phyloP scores from a whole-genome alignment of 2,797 vertebrate species.

The Pseudomugil gertrudae region DNA sequence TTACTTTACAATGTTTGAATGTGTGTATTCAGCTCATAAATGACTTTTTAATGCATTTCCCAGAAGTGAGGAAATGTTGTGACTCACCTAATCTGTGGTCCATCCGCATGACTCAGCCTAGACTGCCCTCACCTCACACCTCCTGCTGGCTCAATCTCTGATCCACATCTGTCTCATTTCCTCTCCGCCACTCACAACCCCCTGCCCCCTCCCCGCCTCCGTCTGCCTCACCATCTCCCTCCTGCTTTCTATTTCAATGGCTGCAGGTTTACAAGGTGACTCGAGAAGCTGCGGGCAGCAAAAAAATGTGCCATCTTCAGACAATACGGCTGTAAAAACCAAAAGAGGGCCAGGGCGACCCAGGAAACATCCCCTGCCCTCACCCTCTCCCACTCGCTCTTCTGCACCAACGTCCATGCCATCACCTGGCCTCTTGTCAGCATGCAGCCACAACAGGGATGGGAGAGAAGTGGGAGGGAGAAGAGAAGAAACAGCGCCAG shows the following conservation, averaged over 20 bases:
- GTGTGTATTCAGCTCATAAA: slow-evolving; percentile 53
- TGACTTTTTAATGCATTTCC: slow-evolving; percentile 75
- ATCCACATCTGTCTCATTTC: slow-evolving; percentile 80
- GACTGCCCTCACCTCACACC: slow-evolving; percentile 76
- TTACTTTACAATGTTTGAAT: slow-evolving; percentile 10
- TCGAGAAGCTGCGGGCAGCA: slow-evolving; percentile 68
- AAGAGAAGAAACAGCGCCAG: slow-evolving; percentile 48
- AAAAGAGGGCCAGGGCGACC: slow-evolving; percentile 93
- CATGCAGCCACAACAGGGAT: slow-evolving; percentile 54
- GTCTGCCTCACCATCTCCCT: slow-evolving; percentile 21
- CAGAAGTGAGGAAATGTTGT: slow-evolving; percentile 80
- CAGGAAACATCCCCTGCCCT: slow-evolving; percentile 83
- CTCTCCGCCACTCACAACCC: slow-evolving; percentile 54
- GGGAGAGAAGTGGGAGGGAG: slow-evolving; percentile 55
- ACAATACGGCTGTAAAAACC: slow-evolving; percentile 84
- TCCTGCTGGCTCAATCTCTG: slow-evolving; percentile 72
- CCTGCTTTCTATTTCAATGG: slow-evolving; percentile 45
- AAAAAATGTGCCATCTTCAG: slow-evolving; percentile 76
- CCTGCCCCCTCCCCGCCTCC: slow-evolving; percentile 4
- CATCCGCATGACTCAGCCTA: slow-evolving; percentile 76
- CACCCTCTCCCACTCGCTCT: slow-evolving; percentile 70
- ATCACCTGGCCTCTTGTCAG: slow-evolving; percentile 52
- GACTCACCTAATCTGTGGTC: slow-evolving; percentile 78
- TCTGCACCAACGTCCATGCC: slow-evolving; percentile 50
- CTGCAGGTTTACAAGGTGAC: slow-evolving; percentile 77